phyloP scores from a whole-genome alignment of 2,113 vertebrate genomes.

The Siniperca knerii region DNA sequence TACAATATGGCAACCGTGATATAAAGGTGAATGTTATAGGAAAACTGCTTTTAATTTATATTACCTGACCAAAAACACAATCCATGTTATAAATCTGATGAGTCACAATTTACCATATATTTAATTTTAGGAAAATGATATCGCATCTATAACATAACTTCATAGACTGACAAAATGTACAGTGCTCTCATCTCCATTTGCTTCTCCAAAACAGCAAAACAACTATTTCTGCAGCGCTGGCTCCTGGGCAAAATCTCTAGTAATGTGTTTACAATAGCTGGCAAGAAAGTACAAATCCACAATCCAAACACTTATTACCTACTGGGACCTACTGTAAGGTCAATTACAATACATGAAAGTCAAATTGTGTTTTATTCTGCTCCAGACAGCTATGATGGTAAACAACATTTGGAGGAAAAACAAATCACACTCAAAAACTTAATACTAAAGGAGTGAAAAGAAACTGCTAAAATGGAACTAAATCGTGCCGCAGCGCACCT shows the following conservation, averaged over 20 bases:
- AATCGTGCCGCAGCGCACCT: not conserved
- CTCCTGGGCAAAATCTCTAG: slow-evolving; percentile 33
- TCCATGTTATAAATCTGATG: slow-evolving; percentile 28
- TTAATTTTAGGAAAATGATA: slow-evolving; percentile 24
- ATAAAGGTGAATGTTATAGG: not conserved
- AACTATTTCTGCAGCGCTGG: slow-evolving; percentile 28
- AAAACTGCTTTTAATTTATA: slow-evolving; percentile 47
- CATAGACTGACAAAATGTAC: slow-evolving; percentile 5
- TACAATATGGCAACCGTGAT: slow-evolving; percentile 8
- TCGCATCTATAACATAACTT: slow-evolving; percentile 2
- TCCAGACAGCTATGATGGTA: not conserved
- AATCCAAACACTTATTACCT: slow-evolving; percentile 38
- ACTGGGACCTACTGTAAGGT: slow-evolving; percentile 31
- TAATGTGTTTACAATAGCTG: slow-evolving; percentile 61
- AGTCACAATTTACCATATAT: slow-evolving; percentile 21
- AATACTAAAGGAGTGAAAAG: not conserved
- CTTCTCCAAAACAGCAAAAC: slow-evolving; percentile 29
- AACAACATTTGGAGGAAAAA: slow-evolving; percentile 24
- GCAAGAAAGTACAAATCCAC: slow-evolving; percentile 33
- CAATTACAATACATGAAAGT: slow-evolving; percentile 46
- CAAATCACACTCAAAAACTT: not conserved
- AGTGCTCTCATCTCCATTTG: slow-evolving; percentile 27
- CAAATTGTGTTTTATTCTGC: slow-evolving; percentile 39
- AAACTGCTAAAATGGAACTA: not conserved
- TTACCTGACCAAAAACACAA: slow-evolving; percentile 31